phyloP scores from a whole-genome alignment of 2,797 vertebrate genomes.

The Sebastiscus albofasciatus region DNA sequence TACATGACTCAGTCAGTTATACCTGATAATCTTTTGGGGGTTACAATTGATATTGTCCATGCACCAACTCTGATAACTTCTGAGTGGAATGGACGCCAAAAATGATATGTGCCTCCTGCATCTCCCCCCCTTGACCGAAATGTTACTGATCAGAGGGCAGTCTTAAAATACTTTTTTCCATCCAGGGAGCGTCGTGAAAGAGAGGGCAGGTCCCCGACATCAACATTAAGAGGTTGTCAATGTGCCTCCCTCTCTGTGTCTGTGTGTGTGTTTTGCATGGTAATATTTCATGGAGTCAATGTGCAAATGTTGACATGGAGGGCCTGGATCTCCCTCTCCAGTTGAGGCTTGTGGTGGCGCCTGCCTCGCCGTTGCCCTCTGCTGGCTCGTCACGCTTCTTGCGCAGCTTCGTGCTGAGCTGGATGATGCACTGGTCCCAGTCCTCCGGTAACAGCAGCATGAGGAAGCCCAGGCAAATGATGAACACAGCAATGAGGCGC shows the following conservation, averaged over 20 bases:
- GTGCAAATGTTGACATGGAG: slow-evolving; percentile 91
- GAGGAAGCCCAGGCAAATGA: slow-evolving; percentile 97
- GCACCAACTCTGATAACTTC: slow-evolving; percentile 52
- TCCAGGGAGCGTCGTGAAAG: slow-evolving; percentile 12
- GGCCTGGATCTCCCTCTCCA: slow-evolving; percentile 88
- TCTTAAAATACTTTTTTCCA: slow-evolving; percentile 20
- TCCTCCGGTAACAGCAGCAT: slow-evolving; percentile 95
- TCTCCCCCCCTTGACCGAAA: slow-evolving; percentile 3
- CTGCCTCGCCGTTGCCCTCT: slow-evolving; percentile 82
- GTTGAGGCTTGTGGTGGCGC: slow-evolving; percentile 81
- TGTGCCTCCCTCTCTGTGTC: slow-evolving; percentile 5
- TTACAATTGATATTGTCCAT: slow-evolving; percentile 48
- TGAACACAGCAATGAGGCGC: slow-evolving; percentile 93
- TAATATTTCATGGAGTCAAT: slow-evolving; percentile 75
- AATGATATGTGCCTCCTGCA: slow-evolving; percentile 16
- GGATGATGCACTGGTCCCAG: slow-evolving; percentile 95
- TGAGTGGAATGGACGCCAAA: slow-evolving; percentile 35
- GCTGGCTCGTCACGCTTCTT: slow-evolving; percentile 92
- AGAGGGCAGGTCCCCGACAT: slow-evolving; percentile 21
- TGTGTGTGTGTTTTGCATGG: not conserved
- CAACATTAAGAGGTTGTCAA: not conserved
- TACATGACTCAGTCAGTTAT: slow-evolving; percentile 30
- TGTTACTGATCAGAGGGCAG: slow-evolving; percentile 32
- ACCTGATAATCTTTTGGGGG: slow-evolving; percentile 45
- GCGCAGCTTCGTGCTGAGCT: slow-evolving; percentile 90